Evolutionary conservation across 2,888 invertebrate genomes (phyloP).

Genomic region (Folsomia manolachei): DNA sequence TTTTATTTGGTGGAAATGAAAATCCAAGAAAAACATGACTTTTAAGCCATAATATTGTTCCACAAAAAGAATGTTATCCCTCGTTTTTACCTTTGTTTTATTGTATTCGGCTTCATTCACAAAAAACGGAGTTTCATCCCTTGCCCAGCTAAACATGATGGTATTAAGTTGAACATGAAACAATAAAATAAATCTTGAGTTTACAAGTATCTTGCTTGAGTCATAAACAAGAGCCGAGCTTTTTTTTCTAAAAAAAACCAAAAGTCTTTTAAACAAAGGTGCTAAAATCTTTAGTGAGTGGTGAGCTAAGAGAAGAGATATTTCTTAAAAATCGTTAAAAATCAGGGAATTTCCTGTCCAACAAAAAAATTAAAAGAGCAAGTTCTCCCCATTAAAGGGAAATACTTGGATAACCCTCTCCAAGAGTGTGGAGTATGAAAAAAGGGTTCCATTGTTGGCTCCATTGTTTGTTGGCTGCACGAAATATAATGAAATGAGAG

Average conservation of each 20-base stretch:
- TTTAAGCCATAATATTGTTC: not conserved
- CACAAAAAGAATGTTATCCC: not conserved
- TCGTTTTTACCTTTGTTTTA: no score
- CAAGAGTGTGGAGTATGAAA: not conserved
- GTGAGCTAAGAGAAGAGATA: no score
- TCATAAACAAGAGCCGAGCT: constrained; percentile 9
- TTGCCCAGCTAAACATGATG: not conserved
- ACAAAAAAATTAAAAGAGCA: not conserved
- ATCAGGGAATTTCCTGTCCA: not conserved
- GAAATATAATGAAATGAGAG: not conserved
- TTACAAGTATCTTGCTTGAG: no score
- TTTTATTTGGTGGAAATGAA: not conserved
- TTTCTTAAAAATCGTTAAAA: not conserved
- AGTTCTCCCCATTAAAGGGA: not conserved
- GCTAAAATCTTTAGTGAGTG: constrained; percentile 6
- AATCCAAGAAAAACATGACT: no score
- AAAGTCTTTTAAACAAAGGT: constrained; percentile 5
- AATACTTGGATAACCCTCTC: not conserved
- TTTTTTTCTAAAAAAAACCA: not conserved
- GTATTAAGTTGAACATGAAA: not conserved
- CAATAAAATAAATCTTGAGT: not conserved
- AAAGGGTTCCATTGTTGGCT: no score
- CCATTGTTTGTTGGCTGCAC: not conserved
- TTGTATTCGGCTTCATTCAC: not conserved
- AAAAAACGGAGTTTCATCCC: not conserved